Evolutionary conservation across 2,113 vertebrate species (phyloP), one percentile per base, ranked within the genome.

Genomic region (Thomomys bottae): DNA sequence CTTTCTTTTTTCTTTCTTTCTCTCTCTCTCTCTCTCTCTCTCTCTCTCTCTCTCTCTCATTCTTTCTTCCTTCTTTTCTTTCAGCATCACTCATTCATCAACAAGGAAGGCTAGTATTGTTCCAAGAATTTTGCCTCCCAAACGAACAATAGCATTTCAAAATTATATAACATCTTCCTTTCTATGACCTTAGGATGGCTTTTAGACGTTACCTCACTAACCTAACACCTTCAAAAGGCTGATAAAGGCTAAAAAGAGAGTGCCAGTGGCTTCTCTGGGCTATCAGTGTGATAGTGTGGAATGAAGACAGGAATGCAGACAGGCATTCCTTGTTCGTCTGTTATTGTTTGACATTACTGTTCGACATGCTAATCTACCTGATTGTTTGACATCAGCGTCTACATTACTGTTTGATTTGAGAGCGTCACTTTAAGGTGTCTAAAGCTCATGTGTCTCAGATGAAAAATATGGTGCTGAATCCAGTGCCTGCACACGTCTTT

Each of bases 121-220:
- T 81, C 78, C 57, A 91, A 93, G 34, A 76, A 57, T 40, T 81
- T 80, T 89, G 57, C 34, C 67, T 90, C 61, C 81, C 34, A 94
- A 94, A 73, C 45, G 40, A 92, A 94, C 67, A 84, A 66, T 18
- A 36, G 3, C 14, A 49, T 64, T 92, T 91, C 68, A 88, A 86
- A 92, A 84, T 84, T 71, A 80, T 21, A 61, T 85, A 70, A 57
- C 24, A 63, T 57, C 70, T 89, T 78, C 77, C 68, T 64, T 67
- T 89, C n/a, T 26, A 7, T 59, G 66, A 59, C 88, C 61, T 88
- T 92, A 67, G 90, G 84, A 85, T 20, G 66, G 75, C 38, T 88
- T 61, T 54, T 75, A 90, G 91, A 93, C 86, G 72, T 94, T 70
- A 93, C 91, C 71, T 93, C 91, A 94, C 32, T 72, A 85, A 93